Evolutionary conservation across 2,113 vertebrate genomes (phyloP).

Genomic region (Alethe diademata): DNA sequence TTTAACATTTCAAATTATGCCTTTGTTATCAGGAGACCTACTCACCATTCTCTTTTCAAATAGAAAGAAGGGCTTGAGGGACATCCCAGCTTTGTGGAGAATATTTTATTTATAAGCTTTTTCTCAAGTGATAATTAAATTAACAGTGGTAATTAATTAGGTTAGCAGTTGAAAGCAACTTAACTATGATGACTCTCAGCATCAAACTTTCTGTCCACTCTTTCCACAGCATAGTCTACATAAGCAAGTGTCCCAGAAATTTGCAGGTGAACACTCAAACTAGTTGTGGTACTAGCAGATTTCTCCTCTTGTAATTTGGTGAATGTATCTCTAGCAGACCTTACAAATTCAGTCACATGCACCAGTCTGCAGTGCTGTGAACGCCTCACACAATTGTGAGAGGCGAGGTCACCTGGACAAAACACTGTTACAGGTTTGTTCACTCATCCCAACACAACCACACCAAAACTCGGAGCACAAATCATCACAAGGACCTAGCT

Average conservation of each 20-base stretch:
- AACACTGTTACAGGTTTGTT: background rate
- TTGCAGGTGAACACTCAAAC: background rate
- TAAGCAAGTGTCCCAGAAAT: background rate
- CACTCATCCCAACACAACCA: background rate
- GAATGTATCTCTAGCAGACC: background rate
- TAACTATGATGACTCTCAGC: background rate
- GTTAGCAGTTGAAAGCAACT: background rate
- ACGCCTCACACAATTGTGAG: background rate
- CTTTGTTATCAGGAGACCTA: slow-evolving; percentile 11
- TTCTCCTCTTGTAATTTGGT: background rate
- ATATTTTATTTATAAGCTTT: slow-evolving; percentile 19
- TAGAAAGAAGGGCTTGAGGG: background rate
- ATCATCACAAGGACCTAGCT: rapidly evolving
- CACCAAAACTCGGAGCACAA: background rate
- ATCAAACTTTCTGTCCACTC: background rate
- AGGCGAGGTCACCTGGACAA: background rate
- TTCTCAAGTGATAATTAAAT: slow-evolving; percentile 2
- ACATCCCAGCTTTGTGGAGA: background rate
- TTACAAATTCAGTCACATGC: rapidly evolving
- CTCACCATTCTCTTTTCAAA: background rate
- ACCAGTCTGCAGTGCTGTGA: background rate
- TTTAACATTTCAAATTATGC: slow-evolving; percentile 2
- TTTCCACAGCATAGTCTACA: background rate
- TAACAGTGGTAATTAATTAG: slow-evolving; percentile 14
- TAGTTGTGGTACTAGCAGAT: background rate